These are phyloP conservation scores for Archips xylosteana DNA, from an alignment of 2,888 invertebrate genomes.

Conservation along the genomic window DNA sequence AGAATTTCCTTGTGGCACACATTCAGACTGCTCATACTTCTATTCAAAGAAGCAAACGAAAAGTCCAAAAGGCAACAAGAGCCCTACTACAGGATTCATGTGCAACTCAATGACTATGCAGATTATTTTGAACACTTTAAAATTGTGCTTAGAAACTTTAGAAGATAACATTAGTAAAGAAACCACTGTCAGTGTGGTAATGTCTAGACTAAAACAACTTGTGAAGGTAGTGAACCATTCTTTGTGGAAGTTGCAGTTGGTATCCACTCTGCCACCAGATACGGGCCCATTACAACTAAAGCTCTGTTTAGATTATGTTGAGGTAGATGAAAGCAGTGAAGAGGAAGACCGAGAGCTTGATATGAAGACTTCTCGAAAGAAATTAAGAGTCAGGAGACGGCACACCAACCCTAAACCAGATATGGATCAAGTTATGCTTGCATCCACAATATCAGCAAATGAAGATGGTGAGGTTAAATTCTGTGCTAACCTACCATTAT, in stretches of 20 bases:
- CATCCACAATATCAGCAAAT: slow-evolving; percentile 70
- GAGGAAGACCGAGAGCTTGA: slow-evolving; percentile 75
- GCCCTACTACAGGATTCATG: slow-evolving; percentile 80
- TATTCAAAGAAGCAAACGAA: slow-evolving; percentile 75
- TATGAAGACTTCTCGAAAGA: slow-evolving; percentile 67
- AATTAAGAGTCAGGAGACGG: slow-evolving; percentile 69
- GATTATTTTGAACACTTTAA: slow-evolving; percentile 85
- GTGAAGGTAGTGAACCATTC: slow-evolving; percentile 87
- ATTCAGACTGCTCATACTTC: slow-evolving; percentile 81
- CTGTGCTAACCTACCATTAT: neutral
- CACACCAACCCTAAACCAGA: slow-evolving; percentile 72
- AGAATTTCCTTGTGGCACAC: slow-evolving; percentile 74
- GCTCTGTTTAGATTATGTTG: slow-evolving; percentile 77
- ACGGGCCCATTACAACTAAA: slow-evolving; percentile 74
- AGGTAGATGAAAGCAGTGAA: slow-evolving; percentile 78
- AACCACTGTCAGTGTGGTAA: slow-evolving; percentile 59
- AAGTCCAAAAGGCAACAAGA: slow-evolving; percentile 58
- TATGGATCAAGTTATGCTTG: slow-evolving; percentile 68
- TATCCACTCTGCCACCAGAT: slow-evolving; percentile 84
- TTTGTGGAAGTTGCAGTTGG: slow-evolving; percentile 89
- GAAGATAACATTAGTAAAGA: slow-evolving; percentile 65
- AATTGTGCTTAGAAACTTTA: slow-evolving; percentile 81
- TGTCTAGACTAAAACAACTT: slow-evolving; percentile 65
- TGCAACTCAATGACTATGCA: slow-evolving; percentile 86
- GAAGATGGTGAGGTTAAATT: slow-evolving; percentile 65